Evolutionary conservation across 1,140 invertebrate species (phyloP), one percentile per base, ranked within the genome.

Genomic region (Megalonaias nervosa): DNA sequence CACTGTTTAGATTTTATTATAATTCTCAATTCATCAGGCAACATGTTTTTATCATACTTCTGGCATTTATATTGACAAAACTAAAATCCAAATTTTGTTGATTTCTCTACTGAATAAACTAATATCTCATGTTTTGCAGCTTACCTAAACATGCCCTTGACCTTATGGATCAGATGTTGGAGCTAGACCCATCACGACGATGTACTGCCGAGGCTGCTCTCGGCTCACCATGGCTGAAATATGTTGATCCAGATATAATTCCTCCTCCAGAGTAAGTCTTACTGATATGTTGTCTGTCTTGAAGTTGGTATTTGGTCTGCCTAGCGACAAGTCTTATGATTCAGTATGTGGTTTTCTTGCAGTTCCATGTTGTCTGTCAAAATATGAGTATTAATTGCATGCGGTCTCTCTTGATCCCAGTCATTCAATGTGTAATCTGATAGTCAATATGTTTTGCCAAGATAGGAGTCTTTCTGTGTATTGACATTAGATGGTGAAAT

Each of bases 141-240:
- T 95, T 99, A 94, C 98, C 98, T 4, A 88, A 92, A 14, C 91
- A 94, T 19, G 98, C 98, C 0, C 92, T 99, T 16, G 97, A 99
- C 88, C 92, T 99, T 38, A 92, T 99, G 56, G 98, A 99, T 91
- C 94, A 95, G 88, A 99, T 99, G 98, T 91, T 99, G 70, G 96
- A 98, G 86, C 91, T 99, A 71, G 98, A 99, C 92, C 99, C 98
- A 0, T 94, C 95, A 19, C 95, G 95, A 86, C 92, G 99, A 80
- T 97, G 99, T 77, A 97, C 97, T 0, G 97, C 98, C 13, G 96
- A 97, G 65, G 95, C 98, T 86, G 98, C 98, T 6, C 93, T 99
- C 0, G 95, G 97, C 88, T 96, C 96, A 81, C 92, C 94, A n/a
- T 99, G 98, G 98, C 91, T 99, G 1, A 96, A 94, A 90, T 95